These are phyloP conservation scores for Leucopsar rothschildi DNA, from an alignment of 2,113 vertebrate species.

Conservation along the genomic window DNA sequence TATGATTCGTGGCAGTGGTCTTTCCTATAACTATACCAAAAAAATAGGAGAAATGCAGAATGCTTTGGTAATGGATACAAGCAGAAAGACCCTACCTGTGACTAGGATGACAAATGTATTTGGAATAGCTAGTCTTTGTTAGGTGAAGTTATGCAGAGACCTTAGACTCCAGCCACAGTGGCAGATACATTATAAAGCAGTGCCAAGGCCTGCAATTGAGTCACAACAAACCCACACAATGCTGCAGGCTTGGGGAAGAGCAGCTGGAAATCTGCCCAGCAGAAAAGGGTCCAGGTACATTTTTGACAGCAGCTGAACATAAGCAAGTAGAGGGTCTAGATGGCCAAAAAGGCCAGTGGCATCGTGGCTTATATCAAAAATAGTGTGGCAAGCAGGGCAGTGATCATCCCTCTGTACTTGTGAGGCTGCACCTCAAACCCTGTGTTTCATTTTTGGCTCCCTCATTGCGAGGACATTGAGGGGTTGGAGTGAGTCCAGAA, in stretches of 20 bases:
- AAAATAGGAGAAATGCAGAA: background rate
- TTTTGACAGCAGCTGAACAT: background rate
- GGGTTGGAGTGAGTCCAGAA: background rate
- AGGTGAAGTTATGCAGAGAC: background rate
- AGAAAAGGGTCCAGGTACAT: background rate
- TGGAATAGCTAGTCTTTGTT: background rate
- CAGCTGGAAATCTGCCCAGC: background rate
- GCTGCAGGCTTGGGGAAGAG: background rate
- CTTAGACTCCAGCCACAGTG: background rate
- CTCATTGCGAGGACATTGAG: background rate
- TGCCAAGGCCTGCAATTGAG: background rate
- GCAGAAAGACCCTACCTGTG: background rate
- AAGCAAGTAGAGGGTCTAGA: background rate
- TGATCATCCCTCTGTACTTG: too few species aligned
- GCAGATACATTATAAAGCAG: background rate
- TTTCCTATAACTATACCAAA: background rate
- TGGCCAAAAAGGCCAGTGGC: background rate
- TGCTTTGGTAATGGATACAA: background rate
- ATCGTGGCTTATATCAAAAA: background rate
- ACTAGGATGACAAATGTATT: background rate
- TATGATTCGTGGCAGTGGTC: background rate
- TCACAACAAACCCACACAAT: background rate
- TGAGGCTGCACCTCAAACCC: background rate
- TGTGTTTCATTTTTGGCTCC: background rate
- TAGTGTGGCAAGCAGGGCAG: background rate